Evolutionary conservation across 2,113 vertebrate genomes (phyloP), one percentile per base, ranked within the genome.

Genomic region (Takifugu flavidus): DNA sequence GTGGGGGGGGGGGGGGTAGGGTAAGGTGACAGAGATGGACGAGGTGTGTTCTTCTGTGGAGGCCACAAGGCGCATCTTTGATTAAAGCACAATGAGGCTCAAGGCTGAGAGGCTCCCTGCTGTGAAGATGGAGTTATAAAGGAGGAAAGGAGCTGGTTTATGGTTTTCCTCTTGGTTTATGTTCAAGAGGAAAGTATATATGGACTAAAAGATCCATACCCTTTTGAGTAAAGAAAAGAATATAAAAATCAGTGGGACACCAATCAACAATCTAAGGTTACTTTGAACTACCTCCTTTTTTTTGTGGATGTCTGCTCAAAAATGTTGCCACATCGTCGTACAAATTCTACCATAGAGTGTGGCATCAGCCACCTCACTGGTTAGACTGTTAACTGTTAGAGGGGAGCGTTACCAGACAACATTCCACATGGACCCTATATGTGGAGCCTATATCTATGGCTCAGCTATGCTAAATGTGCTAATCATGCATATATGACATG

Each of bases 21-120:
- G 42, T 8, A 43, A 77, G 74, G 56, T 79, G 83, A 85, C 78
- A 65, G 71, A 86, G 82, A 84, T 52, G 65, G 80, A 86, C 25
- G 56, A 70, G 71, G 73, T 68, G 75, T 77, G 68, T 56, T 79
- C 44, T 60, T 62, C 68, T 61, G 74, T 53, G 51, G 70, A 79
- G 67, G 56, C 3, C 42, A 15, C n/a, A 45, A 56, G 46, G 53
- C 59, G 74, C 56, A 67, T 80, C 67, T 80, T 59, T 86, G 74
- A 72, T 82, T 80, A 77, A 80, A 75, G 65, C 63, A 2, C 66
- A 61, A 45, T 5, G 10, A 61, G 74, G 65, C 50, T 66, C 64
- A 70, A 67, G 68, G 78, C 52, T 70, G 62, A 74, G 53, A 65
- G 61, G 31, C 44, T 59, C 53, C 72, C 49, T 5, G 27, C 74